These are phyloP conservation scores for Seriola quinqueradiata DNA, from an alignment of 2,113 vertebrate genomes.

Conservation along the genomic window DNA sequence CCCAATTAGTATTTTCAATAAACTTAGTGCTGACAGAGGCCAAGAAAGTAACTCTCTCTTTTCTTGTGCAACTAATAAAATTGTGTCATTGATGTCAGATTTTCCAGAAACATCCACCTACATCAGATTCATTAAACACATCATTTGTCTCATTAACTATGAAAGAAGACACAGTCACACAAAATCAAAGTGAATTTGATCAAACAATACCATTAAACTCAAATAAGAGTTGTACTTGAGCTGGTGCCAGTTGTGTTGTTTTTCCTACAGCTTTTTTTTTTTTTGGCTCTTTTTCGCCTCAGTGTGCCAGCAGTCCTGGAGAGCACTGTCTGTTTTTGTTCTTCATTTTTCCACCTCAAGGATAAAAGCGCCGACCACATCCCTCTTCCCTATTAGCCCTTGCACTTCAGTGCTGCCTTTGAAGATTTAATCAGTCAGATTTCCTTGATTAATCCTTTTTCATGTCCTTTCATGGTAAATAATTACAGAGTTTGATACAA, in stretches of 20 bases:
- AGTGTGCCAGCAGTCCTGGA: slow-evolving; percentile 28
- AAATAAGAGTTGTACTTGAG: slow-evolving; percentile 7
- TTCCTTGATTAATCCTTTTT: slow-evolving; percentile 73
- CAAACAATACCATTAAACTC: slow-evolving; percentile 8
- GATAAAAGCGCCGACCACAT: slow-evolving; percentile 50
- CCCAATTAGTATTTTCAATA: not conserved
- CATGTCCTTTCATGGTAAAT: slow-evolving; percentile 68
- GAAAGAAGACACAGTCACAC: not conserved
- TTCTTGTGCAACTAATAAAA: not conserved
- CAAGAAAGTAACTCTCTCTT: not conserved
- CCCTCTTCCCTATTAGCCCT: slow-evolving; percentile 38
- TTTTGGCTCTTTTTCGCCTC: slow-evolving; percentile 3
- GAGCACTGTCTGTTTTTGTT: slow-evolving; percentile 33
- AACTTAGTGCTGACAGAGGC: not conserved
- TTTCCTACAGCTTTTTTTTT: not conserved
- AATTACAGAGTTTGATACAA: slow-evolving; percentile 62
- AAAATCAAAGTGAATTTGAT: slow-evolving; percentile 16
- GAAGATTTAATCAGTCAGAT: slow-evolving; percentile 74
- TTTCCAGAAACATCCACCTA: not conserved
- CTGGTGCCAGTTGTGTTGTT: slow-evolving; percentile 18
- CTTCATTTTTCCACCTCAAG: slow-evolving; percentile 45
- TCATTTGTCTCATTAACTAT: slow-evolving; percentile 5
- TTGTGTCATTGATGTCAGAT: slow-evolving; percentile 1
- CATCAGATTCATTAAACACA: slow-evolving; percentile 7
- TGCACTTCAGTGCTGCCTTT: slow-evolving; percentile 57